These are phyloP conservation scores for Eublepharis macularius DNA, from an alignment of 2,113 vertebrate species.

Conservation along the genomic window DNA sequence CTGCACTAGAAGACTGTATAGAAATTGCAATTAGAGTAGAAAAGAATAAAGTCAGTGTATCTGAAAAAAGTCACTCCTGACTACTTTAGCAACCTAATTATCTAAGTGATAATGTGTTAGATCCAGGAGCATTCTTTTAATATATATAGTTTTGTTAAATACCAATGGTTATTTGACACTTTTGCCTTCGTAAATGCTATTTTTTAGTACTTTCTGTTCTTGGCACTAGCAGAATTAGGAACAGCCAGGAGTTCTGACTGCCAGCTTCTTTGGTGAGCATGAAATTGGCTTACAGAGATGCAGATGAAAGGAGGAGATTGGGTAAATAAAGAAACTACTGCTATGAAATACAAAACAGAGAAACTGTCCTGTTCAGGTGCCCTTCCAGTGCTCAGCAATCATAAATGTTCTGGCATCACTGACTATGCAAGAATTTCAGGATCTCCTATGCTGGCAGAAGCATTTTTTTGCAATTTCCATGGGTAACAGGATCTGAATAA, in stretches of 20 bases:
- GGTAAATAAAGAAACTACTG: neutral
- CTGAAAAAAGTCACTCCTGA: neutral
- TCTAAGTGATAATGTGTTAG: neutral
- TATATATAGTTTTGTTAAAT: neutral
- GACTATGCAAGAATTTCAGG: neutral
- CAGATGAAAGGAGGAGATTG: fast-evolving
- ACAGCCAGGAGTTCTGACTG: neutral
- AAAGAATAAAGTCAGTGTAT: neutral
- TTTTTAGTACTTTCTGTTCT: neutral
- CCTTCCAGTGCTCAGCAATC: neutral
- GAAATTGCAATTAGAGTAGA: too few species aligned
- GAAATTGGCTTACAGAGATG: neutral
- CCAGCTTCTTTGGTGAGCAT: neutral
- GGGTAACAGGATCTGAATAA: neutral
- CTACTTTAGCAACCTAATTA: neutral
- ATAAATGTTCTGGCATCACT: fast-evolving
- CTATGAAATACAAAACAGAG: neutral
- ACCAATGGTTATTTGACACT: neutral
- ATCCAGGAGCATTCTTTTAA: neutral
- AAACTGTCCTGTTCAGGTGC: fast-evolving
- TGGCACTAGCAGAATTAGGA: neutral
- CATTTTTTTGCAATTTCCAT: neutral
- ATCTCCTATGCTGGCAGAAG: neutral
- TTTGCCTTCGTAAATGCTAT: neutral
- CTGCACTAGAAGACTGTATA: too few species aligned